phyloP scores from a whole-genome alignment of 2,797 vertebrate species.

The Gadopsis bispinosus region DNA sequence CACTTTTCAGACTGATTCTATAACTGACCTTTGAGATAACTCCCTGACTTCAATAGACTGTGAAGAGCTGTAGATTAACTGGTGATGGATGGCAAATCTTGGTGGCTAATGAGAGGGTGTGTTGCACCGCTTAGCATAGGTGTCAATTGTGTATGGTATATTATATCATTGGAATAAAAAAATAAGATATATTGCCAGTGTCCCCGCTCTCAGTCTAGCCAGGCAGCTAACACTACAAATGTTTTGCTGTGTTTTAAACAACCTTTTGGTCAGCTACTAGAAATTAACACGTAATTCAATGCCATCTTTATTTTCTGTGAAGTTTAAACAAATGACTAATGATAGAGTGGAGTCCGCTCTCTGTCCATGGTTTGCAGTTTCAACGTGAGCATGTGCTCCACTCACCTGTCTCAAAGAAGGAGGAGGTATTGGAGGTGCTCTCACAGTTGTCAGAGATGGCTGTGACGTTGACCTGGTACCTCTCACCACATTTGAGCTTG shows the following conservation, averaged over 20 bases:
- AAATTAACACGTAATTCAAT: too few species aligned
- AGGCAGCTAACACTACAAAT: too few species aligned
- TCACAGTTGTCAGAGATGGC: conserved; percentile 77
- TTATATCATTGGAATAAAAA: too few species aligned
- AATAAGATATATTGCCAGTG: too few species aligned
- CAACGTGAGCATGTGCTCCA: neutral
- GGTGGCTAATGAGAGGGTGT: conserved; percentile 43
- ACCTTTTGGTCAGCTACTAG: too few species aligned
- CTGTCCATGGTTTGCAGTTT: neutral
- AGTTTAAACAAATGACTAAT: too few species aligned
- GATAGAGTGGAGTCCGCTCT: too few species aligned
- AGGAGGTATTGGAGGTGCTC: conserved; percentile 61
- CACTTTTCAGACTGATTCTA: conserved; percentile 33
- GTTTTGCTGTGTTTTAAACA: too few species aligned
- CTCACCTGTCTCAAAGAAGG: conserved; percentile 84
- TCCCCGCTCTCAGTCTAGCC: too few species aligned
- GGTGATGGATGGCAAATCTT: conserved; percentile 58
- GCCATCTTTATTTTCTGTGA: too few species aligned
- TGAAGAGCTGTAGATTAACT: conserved; percentile 46
- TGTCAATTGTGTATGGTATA: too few species aligned
- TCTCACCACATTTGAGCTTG: conserved; percentile 78
- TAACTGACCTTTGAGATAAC: conserved; percentile 62
- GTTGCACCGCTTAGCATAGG: conserved; percentile 6
- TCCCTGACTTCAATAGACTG: conserved; percentile 44
- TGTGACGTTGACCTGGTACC: conserved; percentile 72